Evolutionary conservation across 2,113 vertebrate species (phyloP).

Genomic region (Sceloporus undulatus): DNA sequence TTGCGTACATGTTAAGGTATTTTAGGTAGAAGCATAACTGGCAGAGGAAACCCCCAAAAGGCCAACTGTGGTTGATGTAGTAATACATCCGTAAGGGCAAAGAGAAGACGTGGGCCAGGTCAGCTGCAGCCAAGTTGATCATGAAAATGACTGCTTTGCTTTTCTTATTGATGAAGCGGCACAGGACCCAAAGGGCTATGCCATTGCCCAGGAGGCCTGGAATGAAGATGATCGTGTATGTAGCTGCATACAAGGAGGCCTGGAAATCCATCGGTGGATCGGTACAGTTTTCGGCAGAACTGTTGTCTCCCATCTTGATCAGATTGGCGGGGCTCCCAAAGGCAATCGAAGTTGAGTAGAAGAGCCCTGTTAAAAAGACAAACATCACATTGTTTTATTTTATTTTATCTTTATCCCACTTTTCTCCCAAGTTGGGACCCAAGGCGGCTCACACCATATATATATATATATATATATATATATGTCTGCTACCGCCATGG

Average conservation of each 20-base stretch:
- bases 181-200: slow-evolving; percentile 86
- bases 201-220: slow-evolving; percentile 89
- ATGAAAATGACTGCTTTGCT: slow-evolving; percentile 91
- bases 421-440: neutral
- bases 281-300: slow-evolving; percentile 60
- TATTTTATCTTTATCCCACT: no score
- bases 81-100: slow-evolving; percentile 88
- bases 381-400: neutral
- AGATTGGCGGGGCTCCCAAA: neutral
- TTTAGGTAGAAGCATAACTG: slow-evolving; percentile 92
- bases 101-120: slow-evolving; percentile 87
- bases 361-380: slow-evolving; percentile 56
- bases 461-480: no score
- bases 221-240: slow-evolving; percentile 88
- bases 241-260: slow-evolving; percentile 81
- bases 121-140: slow-evolving; percentile 88
- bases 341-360: accelerated
- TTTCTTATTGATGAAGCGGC: slow-evolving; percentile 84
- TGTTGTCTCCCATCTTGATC: slow-evolving; percentile 55
- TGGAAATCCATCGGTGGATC: slow-evolving; percentile 70
- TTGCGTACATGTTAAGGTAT: slow-evolving; percentile 92
- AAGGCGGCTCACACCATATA: no score
- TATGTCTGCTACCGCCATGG: no score
- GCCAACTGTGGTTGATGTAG: slow-evolving; percentile 85
- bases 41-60: slow-evolving; percentile 82